These are phyloP conservation scores for Vireo griseus DNA, from an alignment of 2,797 vertebrate genomes.

Conservation along the genomic window DNA sequence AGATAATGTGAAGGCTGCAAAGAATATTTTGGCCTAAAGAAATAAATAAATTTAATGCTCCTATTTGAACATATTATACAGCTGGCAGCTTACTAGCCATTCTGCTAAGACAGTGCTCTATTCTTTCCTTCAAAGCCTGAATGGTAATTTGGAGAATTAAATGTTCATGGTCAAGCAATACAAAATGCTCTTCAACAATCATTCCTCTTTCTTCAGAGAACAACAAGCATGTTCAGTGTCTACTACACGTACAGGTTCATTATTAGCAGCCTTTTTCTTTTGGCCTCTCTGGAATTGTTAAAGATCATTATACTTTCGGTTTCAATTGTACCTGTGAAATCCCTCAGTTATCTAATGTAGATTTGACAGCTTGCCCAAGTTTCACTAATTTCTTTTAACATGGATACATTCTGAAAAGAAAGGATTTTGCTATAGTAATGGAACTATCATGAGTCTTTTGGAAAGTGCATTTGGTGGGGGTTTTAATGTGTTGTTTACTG, in stretches of 20 bases:
- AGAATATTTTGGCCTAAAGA: background rate
- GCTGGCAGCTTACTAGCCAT: background rate
- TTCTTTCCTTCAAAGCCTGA: background rate
- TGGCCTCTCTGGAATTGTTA: background rate
- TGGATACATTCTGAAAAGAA: background rate
- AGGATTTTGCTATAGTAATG: background rate
- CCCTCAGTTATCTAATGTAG: background rate
- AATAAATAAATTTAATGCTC: background rate
- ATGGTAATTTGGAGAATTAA: background rate
- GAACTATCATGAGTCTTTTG: background rate
- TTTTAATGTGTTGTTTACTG: background rate
- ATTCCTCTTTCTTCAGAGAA: background rate
- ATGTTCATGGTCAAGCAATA: background rate
- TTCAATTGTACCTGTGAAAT: background rate
- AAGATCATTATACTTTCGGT: background rate
- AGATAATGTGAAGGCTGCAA: background rate
- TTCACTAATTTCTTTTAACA: background rate
- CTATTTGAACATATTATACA: background rate
- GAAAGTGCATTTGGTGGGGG: background rate
- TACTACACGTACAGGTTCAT: background rate
- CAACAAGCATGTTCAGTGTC: background rate
- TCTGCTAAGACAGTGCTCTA: background rate
- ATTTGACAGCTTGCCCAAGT: background rate
- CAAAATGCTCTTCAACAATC: background rate
- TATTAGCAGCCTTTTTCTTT: background rate